These are phyloP conservation scores for Tetramorium alpestre DNA, from an alignment of 1,140 invertebrate species.

Conservation along the genomic window DNA sequence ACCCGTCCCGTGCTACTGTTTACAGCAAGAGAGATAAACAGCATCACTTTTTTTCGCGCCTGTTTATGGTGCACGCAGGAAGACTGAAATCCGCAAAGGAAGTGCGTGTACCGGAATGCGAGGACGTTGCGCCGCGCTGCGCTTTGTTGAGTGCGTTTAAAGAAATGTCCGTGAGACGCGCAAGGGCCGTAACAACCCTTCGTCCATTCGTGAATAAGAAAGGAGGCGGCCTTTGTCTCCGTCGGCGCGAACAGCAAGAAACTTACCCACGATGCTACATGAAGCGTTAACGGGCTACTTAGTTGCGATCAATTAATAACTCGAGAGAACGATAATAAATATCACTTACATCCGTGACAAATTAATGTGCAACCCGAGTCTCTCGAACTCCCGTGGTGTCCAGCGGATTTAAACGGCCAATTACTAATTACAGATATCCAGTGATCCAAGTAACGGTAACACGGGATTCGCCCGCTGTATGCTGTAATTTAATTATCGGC, in stretches of 20 bases:
- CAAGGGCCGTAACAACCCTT: conserved; percentile 35
- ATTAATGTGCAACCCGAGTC: conserved; percentile 52
- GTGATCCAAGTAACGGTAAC: conserved; percentile 70
- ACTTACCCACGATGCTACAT: conserved; percentile 43
- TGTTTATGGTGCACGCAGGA: conserved; percentile 60
- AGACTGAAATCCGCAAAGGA: conserved; percentile 65
- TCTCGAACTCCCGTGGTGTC: conserved; percentile 2
- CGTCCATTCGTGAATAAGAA: conserved; percentile 29
- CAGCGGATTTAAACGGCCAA: conserved; percentile 64
- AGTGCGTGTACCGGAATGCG: conserved; percentile 48
- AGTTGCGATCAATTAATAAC: conserved; percentile 50
- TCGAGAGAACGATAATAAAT: conserved; percentile 46
- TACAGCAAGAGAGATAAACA: conserved; percentile 63
- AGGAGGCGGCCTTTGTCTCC: conserved; percentile 7
- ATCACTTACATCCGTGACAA: conserved; percentile 61
- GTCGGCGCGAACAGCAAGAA: conserved; percentile 39
- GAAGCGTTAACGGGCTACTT: conserved; percentile 39
- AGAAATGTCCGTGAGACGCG: neutral
- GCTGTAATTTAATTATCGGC: conserved; percentile 74
- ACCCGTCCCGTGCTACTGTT: conserved; percentile 41
- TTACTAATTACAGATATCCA: conserved; percentile 74
- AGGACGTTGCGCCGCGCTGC: conserved; percentile 1
- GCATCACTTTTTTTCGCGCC: conserved; percentile 60
- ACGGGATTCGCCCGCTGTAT: conserved; percentile 22
- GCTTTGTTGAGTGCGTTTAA: neutral